phyloP scores from a whole-genome alignment of 2,113 vertebrate species.

The Poecile atricapillus region DNA sequence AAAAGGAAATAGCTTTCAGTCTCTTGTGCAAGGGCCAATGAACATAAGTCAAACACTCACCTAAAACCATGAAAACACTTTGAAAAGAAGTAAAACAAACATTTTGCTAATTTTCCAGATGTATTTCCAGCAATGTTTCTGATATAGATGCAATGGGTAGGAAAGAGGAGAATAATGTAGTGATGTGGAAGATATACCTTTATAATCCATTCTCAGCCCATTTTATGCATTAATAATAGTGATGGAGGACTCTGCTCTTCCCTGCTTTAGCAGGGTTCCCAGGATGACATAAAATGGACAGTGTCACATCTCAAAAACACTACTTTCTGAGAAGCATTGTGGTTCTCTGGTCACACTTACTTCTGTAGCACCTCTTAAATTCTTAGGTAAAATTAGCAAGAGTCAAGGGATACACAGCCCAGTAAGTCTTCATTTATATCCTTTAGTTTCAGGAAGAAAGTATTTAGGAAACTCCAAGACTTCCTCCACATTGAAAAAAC shows the following conservation, averaged over 20 bases:
- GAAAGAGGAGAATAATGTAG: background rate
- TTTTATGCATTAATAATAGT: background rate
- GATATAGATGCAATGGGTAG: background rate
- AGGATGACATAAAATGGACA: background rate
- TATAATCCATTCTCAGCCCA: background rate
- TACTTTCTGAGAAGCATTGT: background rate
- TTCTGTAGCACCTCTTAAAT: background rate
- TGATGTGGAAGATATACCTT: background rate
- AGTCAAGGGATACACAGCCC: background rate
- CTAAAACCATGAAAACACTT: conserved; percentile 31
- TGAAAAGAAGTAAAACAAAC: conserved; percentile 40
- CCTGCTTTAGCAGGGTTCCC: background rate
- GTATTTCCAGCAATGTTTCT: background rate
- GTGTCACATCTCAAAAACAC: background rate
- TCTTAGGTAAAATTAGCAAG: background rate
- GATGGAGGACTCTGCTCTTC: background rate
- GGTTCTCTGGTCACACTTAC: background rate
- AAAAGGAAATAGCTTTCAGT: conserved; percentile 46
- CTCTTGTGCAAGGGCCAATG: conserved; percentile 3
- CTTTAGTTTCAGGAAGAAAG: background rate
- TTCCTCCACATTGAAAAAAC: background rate
- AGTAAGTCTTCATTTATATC: background rate
- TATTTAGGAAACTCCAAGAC: background rate
- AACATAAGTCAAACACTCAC: conserved; percentile 43
- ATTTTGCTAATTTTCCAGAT: conserved; percentile 18